A percentile compares a stretch with the other conserved stretches of the same genome.
Conservation (phyloP, 1,140 invertebrate genomes). For the Neomicropteryx cornuta region DNA sequence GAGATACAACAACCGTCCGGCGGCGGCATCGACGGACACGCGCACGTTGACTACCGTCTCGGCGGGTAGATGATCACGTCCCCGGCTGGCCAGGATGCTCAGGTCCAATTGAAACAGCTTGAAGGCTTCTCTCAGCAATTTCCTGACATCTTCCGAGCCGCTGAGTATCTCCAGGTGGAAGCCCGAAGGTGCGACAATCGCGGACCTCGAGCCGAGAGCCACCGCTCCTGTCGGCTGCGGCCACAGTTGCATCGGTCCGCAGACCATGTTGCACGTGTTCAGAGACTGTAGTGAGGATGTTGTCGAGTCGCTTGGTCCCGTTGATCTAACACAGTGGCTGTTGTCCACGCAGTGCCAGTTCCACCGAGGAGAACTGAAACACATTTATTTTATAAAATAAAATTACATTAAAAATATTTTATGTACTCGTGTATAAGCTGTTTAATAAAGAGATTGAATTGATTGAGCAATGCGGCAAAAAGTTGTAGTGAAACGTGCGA, state of each 20-base stretch:
- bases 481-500: too few species aligned
- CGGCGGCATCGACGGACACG: slow-evolving; percentile 37
- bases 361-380: slow-evolving; percentile 10
- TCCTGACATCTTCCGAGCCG: slow-evolving; percentile 20
- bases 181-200: slow-evolving; percentile 21
- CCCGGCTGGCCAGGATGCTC: slow-evolving; percentile 21
- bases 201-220: slow-evolving; percentile 21
- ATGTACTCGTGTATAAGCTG: not conserved
- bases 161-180: slow-evolving; percentile 19
- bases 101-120: slow-evolving; percentile 23
- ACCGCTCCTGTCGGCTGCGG: slow-evolving; percentile 33
- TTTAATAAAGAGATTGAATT: too few species aligned
- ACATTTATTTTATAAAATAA: not conserved
- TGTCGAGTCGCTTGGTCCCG: slow-evolving; percentile 2
- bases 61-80: slow-evolving; percentile 14
- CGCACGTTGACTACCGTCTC: slow-evolving; percentile 34
- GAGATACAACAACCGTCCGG: slow-evolving; percentile 44
- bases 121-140: slow-evolving; percentile 27
- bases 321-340: slow-evolving; percentile 12
- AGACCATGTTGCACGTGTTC: slow-evolving; percentile 33
- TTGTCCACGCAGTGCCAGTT: slow-evolving; percentile 12
- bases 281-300: slow-evolving; percentile 18
- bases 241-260: slow-evolving; percentile 32
- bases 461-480: too few species aligned
- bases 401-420: not conserved